phyloP scores from a whole-genome alignment of 2,113 vertebrate species.

The Apaloderma vittatum region DNA sequence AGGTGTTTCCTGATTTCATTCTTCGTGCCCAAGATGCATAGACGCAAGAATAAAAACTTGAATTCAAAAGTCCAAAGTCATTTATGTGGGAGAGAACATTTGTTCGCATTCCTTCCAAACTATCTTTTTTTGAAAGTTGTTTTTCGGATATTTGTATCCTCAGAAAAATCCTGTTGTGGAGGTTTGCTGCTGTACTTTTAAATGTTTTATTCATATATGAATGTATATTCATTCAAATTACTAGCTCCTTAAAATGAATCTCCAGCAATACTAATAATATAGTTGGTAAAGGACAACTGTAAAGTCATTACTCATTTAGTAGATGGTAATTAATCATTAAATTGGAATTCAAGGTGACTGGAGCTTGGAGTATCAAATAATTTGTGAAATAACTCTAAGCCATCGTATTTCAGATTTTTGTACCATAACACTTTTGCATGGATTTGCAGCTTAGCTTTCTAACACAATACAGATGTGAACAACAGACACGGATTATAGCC shows the following conservation, averaged over 20 bases:
- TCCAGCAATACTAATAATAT: background rate
- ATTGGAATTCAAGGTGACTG: constrained; percentile 4
- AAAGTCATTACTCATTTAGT: background rate
- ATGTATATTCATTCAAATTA: background rate
- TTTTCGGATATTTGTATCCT: background rate
- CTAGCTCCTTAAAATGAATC: background rate
- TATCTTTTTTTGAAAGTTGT: background rate
- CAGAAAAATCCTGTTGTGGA: background rate
- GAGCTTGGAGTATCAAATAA: background rate
- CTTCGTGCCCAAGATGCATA: background rate
- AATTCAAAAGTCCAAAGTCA: background rate
- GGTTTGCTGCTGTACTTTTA: background rate
- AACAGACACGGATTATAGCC: constrained; percentile 47
- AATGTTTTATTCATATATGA: background rate
- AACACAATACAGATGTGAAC: constrained; percentile 48
- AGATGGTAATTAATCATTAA: background rate
- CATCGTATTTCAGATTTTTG: constrained; percentile 18
- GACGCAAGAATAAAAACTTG: background rate
- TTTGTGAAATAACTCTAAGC: background rate
- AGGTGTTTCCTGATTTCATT: constrained; percentile 9
- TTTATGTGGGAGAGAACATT: background rate
- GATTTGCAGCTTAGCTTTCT: constrained; percentile 39
- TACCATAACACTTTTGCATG: constrained; percentile 19
- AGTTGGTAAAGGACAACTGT: background rate
- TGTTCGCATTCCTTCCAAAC: background rate